Conservation (phyloP, 2,888 invertebrate genomes). For the Hypolimnas misippus region DNA sequence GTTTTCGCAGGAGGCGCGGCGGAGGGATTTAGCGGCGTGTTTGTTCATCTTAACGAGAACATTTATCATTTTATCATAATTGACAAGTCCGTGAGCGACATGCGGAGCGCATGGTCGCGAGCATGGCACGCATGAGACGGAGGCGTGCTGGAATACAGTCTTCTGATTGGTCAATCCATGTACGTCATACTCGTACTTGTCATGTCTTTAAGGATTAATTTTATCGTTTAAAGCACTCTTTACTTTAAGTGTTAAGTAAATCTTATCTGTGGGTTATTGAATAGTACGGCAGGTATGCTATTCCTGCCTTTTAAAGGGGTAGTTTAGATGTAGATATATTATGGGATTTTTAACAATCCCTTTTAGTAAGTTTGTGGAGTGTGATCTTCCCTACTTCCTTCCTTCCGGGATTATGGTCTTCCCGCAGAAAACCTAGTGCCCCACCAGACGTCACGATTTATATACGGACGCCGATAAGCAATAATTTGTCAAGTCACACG, state of each 20-base stretch:
- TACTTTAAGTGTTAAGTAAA: conserved; percentile 13
- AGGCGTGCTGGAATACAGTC: conserved; percentile 63
- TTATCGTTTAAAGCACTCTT: conserved; percentile 47
- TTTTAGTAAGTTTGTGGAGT: too few species aligned
- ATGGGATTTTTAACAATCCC: too few species aligned
- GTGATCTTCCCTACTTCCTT: too few species aligned
- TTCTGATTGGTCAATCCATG: conserved; percentile 55
- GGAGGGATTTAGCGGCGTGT: conserved; percentile 55
- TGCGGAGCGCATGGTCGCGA: conserved; percentile 51
- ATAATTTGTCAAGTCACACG: too few species aligned
- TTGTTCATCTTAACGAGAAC: conserved; percentile 57
- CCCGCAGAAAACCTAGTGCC: too few species aligned
- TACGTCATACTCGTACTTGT: conserved; percentile 39
- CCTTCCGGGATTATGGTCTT: too few species aligned
- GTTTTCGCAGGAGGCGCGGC: conserved; percentile 58
- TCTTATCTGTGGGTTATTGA: background rate
- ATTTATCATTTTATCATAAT: conserved; percentile 46
- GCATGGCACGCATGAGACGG: conserved; percentile 71
- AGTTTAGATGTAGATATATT: too few species aligned
- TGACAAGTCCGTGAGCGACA: conserved; percentile 53
- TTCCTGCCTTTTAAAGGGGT: background rate
- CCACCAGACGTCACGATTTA: too few species aligned
- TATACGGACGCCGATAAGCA: too few species aligned
- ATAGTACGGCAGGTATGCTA: background rate
- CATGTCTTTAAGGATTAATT: conserved; percentile 47